These are phyloP conservation scores for Cettia cetti DNA, from an alignment of 2,113 vertebrate species.

Conservation along the genomic window DNA sequence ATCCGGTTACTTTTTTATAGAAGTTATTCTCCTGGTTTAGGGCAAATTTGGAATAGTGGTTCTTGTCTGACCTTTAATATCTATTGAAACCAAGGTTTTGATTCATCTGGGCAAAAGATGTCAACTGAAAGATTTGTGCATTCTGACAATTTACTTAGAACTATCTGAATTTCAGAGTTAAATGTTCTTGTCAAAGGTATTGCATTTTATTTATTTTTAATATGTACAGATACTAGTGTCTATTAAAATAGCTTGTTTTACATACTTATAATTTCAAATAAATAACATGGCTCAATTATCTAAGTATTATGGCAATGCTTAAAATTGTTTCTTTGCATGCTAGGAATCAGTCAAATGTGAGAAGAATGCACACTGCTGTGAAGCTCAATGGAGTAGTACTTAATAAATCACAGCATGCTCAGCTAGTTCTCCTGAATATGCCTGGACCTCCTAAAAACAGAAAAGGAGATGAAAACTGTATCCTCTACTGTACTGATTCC, in stretches of 20 bases:
- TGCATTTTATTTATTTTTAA: not conserved
- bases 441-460: slow-evolving; percentile 89
- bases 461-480: slow-evolving; percentile 97
- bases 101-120: not conserved
- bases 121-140: not conserved
- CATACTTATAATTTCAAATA: not conserved
- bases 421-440: slow-evolving; percentile 96
- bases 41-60: not conserved
- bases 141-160: not conserved
- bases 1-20: not conserved
- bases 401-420: slow-evolving; percentile 89
- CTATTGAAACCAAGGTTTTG: not conserved
- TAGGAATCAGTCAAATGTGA: slow-evolving; percentile 94
- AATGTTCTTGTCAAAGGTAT: not conserved
- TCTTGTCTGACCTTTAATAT: not conserved
- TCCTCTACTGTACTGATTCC: slow-evolving; percentile 68
- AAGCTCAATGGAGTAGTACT: slow-evolving; percentile 91
- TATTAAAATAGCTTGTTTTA: not conserved
- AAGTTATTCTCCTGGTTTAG: not conserved
- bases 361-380: slow-evolving; percentile 96
- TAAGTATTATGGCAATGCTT: not conserved
- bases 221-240: not conserved
- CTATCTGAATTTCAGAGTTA: not conserved
- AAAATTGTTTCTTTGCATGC: not conserved
- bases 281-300: accelerated